Percentiles rank a stretch among this genome's conserved stretches.
Conservation (phyloP, 35 echinoderm and acorn worm species). For the Holothuria glaberrima region DNA sequence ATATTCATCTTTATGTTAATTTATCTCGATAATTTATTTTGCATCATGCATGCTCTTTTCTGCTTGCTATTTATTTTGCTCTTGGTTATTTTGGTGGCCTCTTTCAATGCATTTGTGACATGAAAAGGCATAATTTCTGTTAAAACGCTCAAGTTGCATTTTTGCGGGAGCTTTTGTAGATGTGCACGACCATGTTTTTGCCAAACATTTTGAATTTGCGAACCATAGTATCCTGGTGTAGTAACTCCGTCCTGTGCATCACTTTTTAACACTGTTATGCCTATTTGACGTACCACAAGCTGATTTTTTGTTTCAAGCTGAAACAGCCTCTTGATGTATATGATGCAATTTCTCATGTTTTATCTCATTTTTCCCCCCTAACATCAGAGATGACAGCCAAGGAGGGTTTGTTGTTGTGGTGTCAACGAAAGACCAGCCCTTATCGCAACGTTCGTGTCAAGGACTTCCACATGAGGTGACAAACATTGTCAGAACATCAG, state of each 20-base stretch:
- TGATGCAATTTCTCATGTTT: conserved; percentile 28
- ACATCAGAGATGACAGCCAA: conserved; percentile 82
- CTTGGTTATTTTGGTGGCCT: no score
- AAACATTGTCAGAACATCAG: conserved; percentile 13
- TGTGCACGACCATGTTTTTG: not conserved
- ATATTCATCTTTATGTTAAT: not conserved
- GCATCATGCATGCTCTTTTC: conserved; percentile 6
- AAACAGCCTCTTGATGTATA: not conserved
- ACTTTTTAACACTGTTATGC: not conserved
- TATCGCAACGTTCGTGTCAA: conserved; percentile 88
- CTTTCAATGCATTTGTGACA: not conserved
- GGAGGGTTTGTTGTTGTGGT: conserved; percentile 93
- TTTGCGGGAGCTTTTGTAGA: not conserved
- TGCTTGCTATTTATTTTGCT: no score
- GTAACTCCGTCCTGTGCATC: not conserved
- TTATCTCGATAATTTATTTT: not conserved
- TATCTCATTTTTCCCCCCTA: conserved; percentile 30
- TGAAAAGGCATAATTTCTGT: not conserved
- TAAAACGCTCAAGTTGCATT: not conserved
- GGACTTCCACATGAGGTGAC: conserved; percentile 95
- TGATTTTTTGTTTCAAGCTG: conserved; percentile 51
- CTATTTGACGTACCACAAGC: conserved; percentile 7
- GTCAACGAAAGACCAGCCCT: conserved; percentile 88
- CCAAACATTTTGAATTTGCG: not conserved
- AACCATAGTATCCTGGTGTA: not conserved